Evolutionary conservation across 2,888 invertebrate species (phyloP), one percentile per base, ranked within the genome.

Genomic region (Orchestes rusci): DNA sequence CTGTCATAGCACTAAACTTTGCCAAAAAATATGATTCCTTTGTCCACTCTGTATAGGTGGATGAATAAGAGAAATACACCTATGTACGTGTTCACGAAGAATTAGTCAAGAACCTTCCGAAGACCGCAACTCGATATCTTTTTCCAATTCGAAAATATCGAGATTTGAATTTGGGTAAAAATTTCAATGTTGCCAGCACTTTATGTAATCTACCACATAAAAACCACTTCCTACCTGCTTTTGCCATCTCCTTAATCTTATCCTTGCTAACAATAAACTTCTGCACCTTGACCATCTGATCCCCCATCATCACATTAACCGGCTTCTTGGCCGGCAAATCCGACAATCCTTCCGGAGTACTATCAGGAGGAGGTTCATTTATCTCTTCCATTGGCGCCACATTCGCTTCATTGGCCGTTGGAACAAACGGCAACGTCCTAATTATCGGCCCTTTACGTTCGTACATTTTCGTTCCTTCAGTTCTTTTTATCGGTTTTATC

Each of bases 241-340:
- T 78, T 2, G 77, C 73, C 76, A 81, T 79, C 3, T 73, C 75
- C 51, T 77, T 78, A 15, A 80, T 77, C 59, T 81, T 78, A 1
- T 79, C 76, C 63, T 79, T 80, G 5, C 79, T 77, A 71, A 82
- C 74, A 2, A 78, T 74, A 30, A 80, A 75, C 61, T 78, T 79
- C 62, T 80, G 78, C 7, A 81, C 78, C 56, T 77, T 74, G 0
- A 80, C 76, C 28, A 76, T 69, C 57, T 76, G 78, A 56, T 77
- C 74, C 27, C 77, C 80, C 16, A 78, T 72, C 62, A 74, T 75
- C 73, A 73, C 77, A 59, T 69, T 65, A 16, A 65, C 60, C 7
- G 44, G 43, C 15, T 38, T 40, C 16, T 44, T 37, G 2, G 42
- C 19, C 3, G 42, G 39, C 15, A 38, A 30, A 23, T 31, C 39